Conservation (phyloP, 1,140 invertebrate species). For the Belonocnema kinseyi region DNA sequence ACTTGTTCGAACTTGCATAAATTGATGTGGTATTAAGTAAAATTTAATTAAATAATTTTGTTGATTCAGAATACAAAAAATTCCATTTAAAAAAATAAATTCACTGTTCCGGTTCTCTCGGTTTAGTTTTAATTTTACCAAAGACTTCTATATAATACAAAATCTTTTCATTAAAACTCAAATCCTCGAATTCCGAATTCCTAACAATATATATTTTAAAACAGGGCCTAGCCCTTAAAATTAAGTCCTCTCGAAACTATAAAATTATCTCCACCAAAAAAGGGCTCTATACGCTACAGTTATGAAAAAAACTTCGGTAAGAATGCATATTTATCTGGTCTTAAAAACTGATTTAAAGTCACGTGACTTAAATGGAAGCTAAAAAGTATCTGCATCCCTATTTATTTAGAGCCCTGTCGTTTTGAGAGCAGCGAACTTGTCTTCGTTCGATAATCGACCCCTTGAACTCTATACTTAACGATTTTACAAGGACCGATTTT, state of each 20-base stretch:
- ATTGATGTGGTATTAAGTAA: no score
- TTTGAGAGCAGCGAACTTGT: slow-evolving; percentile 42
- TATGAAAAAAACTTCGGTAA: background rate
- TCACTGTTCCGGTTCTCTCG: slow-evolving; percentile 43
- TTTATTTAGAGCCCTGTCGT: slow-evolving; percentile 30
- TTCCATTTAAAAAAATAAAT: slow-evolving; percentile 48
- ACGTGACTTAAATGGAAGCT: slow-evolving; percentile 29
- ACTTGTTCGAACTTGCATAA: no score
- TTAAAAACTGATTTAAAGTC: slow-evolving; percentile 27
- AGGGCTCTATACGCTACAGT: background rate
- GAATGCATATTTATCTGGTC: slow-evolving; percentile 14
- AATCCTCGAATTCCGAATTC: background rate
- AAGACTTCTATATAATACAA: background rate
- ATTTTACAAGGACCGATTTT: slow-evolving; percentile 67
- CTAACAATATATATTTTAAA: background rate
- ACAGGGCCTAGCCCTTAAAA: background rate
- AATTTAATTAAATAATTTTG: no score
- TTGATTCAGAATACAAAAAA: background rate
- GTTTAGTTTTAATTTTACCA: no score
- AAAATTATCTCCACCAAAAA: slow-evolving; percentile 18
- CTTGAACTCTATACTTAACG: slow-evolving; percentile 63
- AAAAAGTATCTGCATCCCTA: slow-evolving; percentile 23
- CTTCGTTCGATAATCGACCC: slow-evolving; percentile 55
- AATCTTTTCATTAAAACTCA: slow-evolving; percentile 1
- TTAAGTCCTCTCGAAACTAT: background rate